Conservation (phyloP, 2,797 vertebrate species). For the Monodelphis domestica region DNA sequence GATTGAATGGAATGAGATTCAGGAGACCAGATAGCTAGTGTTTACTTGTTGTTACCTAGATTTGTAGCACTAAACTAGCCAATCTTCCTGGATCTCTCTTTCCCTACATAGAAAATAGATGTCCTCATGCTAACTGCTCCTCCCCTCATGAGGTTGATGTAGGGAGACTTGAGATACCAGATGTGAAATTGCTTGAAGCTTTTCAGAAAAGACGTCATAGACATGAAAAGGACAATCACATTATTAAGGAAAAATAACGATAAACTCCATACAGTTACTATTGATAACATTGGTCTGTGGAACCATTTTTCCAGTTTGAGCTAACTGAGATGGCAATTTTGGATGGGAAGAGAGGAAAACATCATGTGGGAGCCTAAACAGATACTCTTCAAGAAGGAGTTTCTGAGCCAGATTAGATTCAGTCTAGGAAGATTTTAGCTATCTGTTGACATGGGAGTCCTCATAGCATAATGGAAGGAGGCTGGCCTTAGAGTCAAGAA, state of each 20-base stretch:
- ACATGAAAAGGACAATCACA: conserved; percentile 21
- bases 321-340: conserved; percentile 3
- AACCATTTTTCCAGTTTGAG: background rate
- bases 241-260: background rate
- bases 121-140: background rate
- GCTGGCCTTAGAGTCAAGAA: background rate
- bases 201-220: conserved; percentile 1
- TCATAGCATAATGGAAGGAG: background rate
- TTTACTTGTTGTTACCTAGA: background rate
- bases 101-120: background rate
- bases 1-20: background rate
- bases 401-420: background rate
- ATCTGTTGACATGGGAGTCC: background rate
- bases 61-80: background rate
- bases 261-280: background rate
- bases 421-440: background rate
- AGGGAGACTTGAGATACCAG: background rate
- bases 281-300: background rate
- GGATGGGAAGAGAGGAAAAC: background rate
- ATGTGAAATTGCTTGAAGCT: background rate
- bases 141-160: background rate
- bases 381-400: background rate
- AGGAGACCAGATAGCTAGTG: background rate
- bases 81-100: background rate
- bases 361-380: background rate